A percentile compares a stretch with the other conserved stretches of the same genome.
phyloP scores from a whole-genome alignment of 35 echinoderm and acorn worm species.

The Lytechinus variegatus region DNA sequence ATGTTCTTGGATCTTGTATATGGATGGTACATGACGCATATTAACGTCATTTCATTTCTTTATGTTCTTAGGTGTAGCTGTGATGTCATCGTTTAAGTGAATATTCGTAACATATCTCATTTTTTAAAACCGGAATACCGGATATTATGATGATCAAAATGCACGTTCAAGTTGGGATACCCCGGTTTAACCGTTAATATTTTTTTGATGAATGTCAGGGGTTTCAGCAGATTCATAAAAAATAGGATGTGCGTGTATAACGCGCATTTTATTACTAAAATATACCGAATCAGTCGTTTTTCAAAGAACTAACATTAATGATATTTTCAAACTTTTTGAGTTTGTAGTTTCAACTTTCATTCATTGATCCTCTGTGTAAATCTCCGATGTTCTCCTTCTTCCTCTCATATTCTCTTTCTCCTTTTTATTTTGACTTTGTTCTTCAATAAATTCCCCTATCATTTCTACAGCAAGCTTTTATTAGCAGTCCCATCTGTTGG shows the following conservation, averaged over 20 bases:
- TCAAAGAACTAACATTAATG: not conserved
- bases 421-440: not conserved
- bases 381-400: not conserved
- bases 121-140: not conserved
- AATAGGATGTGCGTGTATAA: too few relatives aligned
- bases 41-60: not conserved
- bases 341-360: not conserved
- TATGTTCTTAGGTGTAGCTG: not conserved
- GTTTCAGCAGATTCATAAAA: too few relatives aligned
- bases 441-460: too few relatives aligned
- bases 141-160: not conserved
- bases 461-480: too few relatives aligned
- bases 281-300: too few relatives aligned
- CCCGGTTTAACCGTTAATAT: not conserved
- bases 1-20: not conserved
- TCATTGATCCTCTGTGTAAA: not conserved
- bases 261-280: too few relatives aligned
- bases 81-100: not conserved
- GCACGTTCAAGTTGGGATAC: not conserved
- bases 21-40: not conserved
- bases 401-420: not conserved
- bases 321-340: too few relatives aligned
- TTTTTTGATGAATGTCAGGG: too few relatives aligned
- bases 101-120: not conserved
- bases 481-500: too few relatives aligned